Conservation (phyloP, 2,888 invertebrate species). For the Thymelicus acteon region DNA sequence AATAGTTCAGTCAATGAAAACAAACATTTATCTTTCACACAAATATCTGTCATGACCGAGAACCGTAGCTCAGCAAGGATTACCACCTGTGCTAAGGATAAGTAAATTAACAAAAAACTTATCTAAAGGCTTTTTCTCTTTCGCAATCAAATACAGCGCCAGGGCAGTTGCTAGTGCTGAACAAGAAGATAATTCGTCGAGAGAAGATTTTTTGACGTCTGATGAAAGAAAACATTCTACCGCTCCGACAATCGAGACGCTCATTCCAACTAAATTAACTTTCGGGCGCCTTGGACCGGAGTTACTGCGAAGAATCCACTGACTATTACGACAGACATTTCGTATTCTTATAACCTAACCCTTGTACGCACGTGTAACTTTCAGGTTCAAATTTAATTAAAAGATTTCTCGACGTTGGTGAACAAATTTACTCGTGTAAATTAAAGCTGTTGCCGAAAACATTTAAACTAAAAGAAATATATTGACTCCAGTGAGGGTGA, state of each 20-base stretch:
- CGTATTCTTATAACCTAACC: conserved; percentile 35
- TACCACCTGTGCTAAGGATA: no score
- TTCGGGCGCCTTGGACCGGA: conserved; percentile 46
- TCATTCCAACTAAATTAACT: conserved; percentile 67
- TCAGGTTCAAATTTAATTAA: conserved; percentile 31
- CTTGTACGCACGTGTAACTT: conserved; percentile 24
- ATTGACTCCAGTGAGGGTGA: no score
- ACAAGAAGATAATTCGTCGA: conserved; percentile 45
- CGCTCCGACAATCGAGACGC: conserved; percentile 46
- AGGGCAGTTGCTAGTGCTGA: conserved; percentile 15
- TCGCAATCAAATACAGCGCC: conserved; percentile 33
- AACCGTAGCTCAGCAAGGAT: no score
- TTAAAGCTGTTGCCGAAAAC: conserved; percentile 1
- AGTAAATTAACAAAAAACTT: no score
- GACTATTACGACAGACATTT: conserved; percentile 40
- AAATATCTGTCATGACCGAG: no score
- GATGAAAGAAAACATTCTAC: conserved; percentile 70
- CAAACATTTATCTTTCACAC: no score
- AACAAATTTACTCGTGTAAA: conserved; percentile 6
- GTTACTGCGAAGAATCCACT: conserved; percentile 44
- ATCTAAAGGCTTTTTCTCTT: background rate
- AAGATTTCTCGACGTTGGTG: background rate
- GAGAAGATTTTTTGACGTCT: conserved; percentile 58
- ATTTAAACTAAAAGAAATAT: no score
- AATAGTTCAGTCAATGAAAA: no score